phyloP scores from a whole-genome alignment of 2,888 invertebrate genomes.

The Sepioteuthis lessoniana region DNA sequence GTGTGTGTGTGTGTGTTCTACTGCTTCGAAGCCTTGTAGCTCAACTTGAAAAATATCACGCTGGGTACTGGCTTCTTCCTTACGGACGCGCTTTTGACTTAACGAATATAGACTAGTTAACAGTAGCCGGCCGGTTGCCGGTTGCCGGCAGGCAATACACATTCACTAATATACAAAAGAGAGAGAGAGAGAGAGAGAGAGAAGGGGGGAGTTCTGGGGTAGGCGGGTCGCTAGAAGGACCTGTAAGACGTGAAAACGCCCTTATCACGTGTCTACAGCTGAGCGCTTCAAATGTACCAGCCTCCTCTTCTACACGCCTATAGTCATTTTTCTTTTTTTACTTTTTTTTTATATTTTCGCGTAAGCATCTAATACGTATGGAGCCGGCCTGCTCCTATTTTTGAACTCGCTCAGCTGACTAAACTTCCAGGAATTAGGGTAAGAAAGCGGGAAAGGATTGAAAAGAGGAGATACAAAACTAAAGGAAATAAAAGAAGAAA shows the following conservation, averaged over 20 bases:
- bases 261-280: not conserved
- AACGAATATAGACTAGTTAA: not conserved
- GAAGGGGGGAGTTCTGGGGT: not conserved
- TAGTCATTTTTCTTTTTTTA: not conserved
- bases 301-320: not conserved
- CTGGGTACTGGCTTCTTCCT: no score
- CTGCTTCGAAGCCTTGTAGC: no score
- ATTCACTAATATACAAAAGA: not conserved
- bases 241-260: not conserved
- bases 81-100: no score
- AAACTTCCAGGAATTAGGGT: not conserved
- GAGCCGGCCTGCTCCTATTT: not conserved
- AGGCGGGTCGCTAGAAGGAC: not conserved
- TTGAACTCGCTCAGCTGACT: not conserved
- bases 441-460: not conserved
- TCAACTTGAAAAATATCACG: no score
- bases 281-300: not conserved
- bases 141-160: not conserved
- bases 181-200: no score
- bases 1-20: no score
- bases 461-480: not conserved
- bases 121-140: not conserved
- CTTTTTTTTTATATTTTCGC: no score
- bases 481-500: no score
- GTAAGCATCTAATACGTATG: not conserved